Evolutionary conservation across 2,797 vertebrate genomes (phyloP).

Genomic region (Hyperoplus lanceolatus): DNA sequence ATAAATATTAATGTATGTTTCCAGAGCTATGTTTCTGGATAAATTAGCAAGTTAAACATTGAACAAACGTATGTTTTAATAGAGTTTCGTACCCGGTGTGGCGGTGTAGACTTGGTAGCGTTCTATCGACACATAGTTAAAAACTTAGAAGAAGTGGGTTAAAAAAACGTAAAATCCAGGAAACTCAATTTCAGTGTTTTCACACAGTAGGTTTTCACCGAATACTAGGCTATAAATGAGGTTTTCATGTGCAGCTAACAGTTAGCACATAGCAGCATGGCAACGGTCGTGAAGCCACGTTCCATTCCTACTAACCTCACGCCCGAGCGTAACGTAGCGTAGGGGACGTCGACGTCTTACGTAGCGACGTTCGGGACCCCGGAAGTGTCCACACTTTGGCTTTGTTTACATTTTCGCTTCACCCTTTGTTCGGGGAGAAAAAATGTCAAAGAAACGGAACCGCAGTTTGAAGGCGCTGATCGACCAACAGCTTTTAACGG

Average conservation of each 20-base stretch:
- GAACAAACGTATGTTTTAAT: no score
- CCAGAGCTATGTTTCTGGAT: no score
- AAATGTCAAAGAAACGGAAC: constrained; percentile 59
- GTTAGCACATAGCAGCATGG: neutral
- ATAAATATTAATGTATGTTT: no score
- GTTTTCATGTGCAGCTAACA: neutral
- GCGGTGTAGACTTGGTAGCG: neutral
- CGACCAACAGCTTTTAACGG: constrained; percentile 54
- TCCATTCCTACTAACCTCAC: neutral
- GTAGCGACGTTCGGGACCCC: constrained; percentile 11
- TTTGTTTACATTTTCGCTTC: constrained; percentile 49
- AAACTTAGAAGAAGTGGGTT: neutral
- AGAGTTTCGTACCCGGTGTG: no score
- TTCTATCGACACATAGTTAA: no score
- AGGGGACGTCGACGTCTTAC: neutral
- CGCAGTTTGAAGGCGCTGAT: constrained; percentile 45
- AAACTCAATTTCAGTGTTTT: no score
- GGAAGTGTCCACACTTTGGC: constrained; percentile 58
- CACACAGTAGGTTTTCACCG: no score
- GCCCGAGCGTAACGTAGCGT: neutral
- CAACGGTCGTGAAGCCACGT: neutral
- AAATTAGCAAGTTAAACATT: no score
- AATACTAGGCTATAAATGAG: no score
- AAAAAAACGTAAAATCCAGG: no score
- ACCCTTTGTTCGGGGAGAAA: constrained; percentile 52